Percentiles rank a stretch among this genome's conserved stretches.
Evolutionary conservation across 92 coral and sea anemone species (phyloP).

Genomic region (Micromussa lordhowensis): DNA sequence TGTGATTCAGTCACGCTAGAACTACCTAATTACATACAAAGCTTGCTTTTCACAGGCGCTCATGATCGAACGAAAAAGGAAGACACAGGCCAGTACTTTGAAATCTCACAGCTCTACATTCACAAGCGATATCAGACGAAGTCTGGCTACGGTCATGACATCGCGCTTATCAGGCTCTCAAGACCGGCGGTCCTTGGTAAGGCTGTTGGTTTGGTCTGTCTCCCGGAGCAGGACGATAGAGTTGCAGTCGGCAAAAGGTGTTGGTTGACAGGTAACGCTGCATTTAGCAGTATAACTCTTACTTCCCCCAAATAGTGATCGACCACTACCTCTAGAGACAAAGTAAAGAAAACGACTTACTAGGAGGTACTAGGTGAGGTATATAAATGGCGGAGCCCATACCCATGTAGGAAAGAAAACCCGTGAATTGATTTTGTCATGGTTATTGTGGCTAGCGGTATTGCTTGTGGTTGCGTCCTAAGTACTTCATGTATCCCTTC

Average conservation of each 20-base stretch:
- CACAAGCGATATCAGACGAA: conserved; percentile 63
- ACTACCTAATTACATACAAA: too few species aligned
- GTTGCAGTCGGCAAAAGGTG: conserved; percentile 56
- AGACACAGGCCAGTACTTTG: conserved; percentile 37
- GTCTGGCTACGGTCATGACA: conserved; percentile 81
- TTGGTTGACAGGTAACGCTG: conserved; percentile 69
- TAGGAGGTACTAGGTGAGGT: too few species aligned
- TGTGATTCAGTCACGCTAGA: too few species aligned
- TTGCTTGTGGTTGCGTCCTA: too few species aligned
- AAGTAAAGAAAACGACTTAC: too few species aligned
- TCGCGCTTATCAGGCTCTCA: conserved; percentile 79
- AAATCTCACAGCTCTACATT: conserved; percentile 63
- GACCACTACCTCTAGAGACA: too few species aligned
- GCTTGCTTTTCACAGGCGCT: conserved; percentile 18
- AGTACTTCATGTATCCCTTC: too few species aligned
- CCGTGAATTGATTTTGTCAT: too few species aligned
- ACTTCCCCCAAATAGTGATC: too few species aligned
- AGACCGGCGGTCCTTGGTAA: conserved; percentile 75
- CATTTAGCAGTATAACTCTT: neutral
- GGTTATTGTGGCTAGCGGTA: too few species aligned
- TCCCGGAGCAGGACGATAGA: conserved; percentile 68
- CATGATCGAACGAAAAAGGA: conserved; percentile 22
- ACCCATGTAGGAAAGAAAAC: too few species aligned
- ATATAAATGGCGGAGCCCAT: too few species aligned
- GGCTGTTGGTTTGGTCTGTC: conserved; percentile 74